Evolutionary conservation across 1,140 invertebrate species (phyloP), one percentile per base, ranked within the genome.

Genomic region (Anastatus disparis): DNA sequence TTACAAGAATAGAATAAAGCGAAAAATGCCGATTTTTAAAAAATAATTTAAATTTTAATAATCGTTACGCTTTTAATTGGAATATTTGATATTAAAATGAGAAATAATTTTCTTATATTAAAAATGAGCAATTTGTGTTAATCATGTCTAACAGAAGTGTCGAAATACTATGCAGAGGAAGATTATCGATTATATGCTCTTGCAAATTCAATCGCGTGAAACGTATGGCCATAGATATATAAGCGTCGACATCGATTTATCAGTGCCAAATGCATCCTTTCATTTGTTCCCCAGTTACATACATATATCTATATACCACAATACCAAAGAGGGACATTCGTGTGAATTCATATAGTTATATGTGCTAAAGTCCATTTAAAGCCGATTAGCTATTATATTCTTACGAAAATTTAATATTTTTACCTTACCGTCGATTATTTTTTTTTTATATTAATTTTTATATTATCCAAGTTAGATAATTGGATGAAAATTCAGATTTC

Each of bases 191-290:
- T 17, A 20, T 20, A 9, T 8, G 20, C 55, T 59, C 35, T n/a
- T n/a, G 56, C 35, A 59, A 59, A 59, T 59, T 59, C 35, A 59
- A 59, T 59, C 56, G 24, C 13, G 4, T 12, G 2, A 13, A 59
- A 22, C 38, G 38, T 42, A 40, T 3, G 53, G 29, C 8, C 26
- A 27, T 22, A 8, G 31, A 44, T 20, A 10, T 48, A n/a, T n/a
- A n/a, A 44, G 15, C 15, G 27, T 52, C 29, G 46, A 46, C 17
- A 29, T 12, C 44, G 46, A 64, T 64, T 64, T 52, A 38, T 52
- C 46, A 64, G 46, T 64, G 46, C 29, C 61, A 64, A 64, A 50
- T 29, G 27, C 46, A 64, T 52, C 61, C 46, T 17, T 35, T 50
- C 44, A 24, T 59, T 59, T 59, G 20, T n/a, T 31, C 26, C 27